Base-by-base conservation (phyloP, 1,140 invertebrate genomes). In the Heliconius himera region DNA sequence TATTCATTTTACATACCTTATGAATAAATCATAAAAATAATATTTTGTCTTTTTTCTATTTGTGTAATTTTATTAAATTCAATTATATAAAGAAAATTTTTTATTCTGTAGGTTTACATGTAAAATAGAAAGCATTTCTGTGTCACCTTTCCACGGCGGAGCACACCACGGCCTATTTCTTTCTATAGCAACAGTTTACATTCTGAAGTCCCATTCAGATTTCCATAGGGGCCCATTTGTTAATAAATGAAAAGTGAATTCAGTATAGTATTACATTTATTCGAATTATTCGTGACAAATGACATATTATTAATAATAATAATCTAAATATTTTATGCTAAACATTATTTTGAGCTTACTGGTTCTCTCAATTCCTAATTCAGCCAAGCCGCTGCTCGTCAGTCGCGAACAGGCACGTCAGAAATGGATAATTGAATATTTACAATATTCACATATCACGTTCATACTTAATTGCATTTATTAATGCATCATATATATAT, bases 351-450 rank as follows among this genome's bases (percentile, higher is more conserved):
- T 93, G 92, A 93, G 92, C 91, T 89, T 91, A 91, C 86, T 87
- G 86, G 84, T 93, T 91, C 84, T 89, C 87, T 93, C 91, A 93
- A 93, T 93, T 93, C 91, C 92, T 93, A 91, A 88, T 82, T 91
- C 88, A 91, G 89, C 87, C 89, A 91, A 88, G 87, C 87, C 60
- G 26, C 60, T 66, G 60, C 22, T 29, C 60, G 60, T 66, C 60
- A 66, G 22, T 66, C 60, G 22, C 60, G 78, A 78, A 80, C 73
- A 81, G 76, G 77, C 82, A 85, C 82, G 82, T 77, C 70, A 77
- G 76, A 74, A 84, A 79, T 84, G 81, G 84, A 83, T 83, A 72
- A 77, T 78, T 83, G 70, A 85, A 85, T 90, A 88, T 89, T 88
- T 91, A 91, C 87, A 88, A 82, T 85, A 87, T 84, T 85, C 84